These are phyloP conservation scores for Oryzias javanicus DNA, from an alignment of 2,113 vertebrate genomes.

Conservation along the genomic window DNA sequence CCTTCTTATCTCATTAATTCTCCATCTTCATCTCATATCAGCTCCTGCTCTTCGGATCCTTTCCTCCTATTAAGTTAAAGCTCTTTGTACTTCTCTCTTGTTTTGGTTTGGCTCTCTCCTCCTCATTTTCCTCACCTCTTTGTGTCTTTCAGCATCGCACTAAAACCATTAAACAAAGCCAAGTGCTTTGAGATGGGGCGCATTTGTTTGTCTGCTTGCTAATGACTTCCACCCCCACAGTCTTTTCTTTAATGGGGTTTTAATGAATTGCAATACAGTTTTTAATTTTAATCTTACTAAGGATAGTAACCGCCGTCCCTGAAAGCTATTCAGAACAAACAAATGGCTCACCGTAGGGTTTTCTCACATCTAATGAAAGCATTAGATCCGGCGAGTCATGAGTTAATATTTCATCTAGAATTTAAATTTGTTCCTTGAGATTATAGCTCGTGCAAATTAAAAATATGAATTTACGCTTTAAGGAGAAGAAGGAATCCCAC, in stretches of 20 bases:
- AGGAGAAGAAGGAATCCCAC: too few species aligned
- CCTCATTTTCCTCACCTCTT: background rate
- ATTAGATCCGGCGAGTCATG: too few species aligned
- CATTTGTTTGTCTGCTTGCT: slow-evolving; percentile 7
- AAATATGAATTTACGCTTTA: too few species aligned
- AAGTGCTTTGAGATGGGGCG: background rate
- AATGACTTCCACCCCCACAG: slow-evolving; percentile 16
- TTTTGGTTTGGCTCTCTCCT: background rate
- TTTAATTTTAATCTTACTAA: background rate
- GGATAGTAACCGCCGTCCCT: background rate
- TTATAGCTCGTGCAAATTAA: too few species aligned
- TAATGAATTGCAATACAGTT: slow-evolving; percentile 16
- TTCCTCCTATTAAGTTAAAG: background rate
- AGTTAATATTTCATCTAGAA: too few species aligned
- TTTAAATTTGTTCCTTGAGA: too few species aligned
- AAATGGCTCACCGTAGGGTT: too few species aligned
- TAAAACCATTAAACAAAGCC: background rate
- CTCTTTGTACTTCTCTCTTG: background rate
- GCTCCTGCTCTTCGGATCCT: background rate
- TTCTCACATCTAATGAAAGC: too few species aligned
- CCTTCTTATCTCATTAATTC: background rate
- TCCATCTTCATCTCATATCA: background rate
- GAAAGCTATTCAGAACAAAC: background rate
- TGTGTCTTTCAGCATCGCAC: slow-evolving; percentile 1
- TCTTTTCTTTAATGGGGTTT: slow-evolving; percentile 11